Evolutionary conservation across 1,140 invertebrate species (phyloP), one percentile per base, ranked within the genome.

Genomic region (Coptotermes formosanus): DNA sequence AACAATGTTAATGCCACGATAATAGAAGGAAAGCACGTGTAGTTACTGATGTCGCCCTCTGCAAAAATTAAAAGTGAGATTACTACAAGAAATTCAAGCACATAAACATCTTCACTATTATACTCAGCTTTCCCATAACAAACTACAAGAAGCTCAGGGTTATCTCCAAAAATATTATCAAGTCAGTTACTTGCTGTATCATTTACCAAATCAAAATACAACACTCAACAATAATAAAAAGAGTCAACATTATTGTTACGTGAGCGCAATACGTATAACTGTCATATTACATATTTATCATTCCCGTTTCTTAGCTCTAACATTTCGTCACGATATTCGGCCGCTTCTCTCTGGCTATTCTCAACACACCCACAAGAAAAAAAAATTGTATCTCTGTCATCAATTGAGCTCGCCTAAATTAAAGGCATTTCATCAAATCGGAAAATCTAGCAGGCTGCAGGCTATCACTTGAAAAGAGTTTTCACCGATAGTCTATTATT

Each of bases 1-100:
- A n/a, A 75, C 64, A 75, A 75, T 75, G n/a, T 75, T 75, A 75
- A 30, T 75, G 64, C 64, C 64, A 75, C 64, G 14, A 75, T 75
- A 30, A n/a, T 30, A 16, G 64, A 75, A 75, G 3, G 64, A 75
- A 75, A 30, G n/a, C 64, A 30, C 64, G 25, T 30, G 64, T 75
- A 75, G 64, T 30, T 75, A 25, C n/a, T 75, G 25, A 30, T 30
- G 7, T n/a, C 64, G 3, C n/a, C 14, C n/a, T 75, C n/a, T 30
- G 64, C 7, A 75, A 8, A 75, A 75, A 75, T n/a, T 8, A 75
- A 75, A 75, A 30, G 1, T 30, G 0, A 75, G 9, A 11, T 75
- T 75, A 25, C 64, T n/a, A 75, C n/a, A n/a, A 30, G 14, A 75
- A 75, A 75, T 75, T 21, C 1, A 75, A 75, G n/a, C 64, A 75